Evolutionary conservation across 2,113 vertebrate species (phyloP).

Genomic region (Pseudopipra pipra): DNA sequence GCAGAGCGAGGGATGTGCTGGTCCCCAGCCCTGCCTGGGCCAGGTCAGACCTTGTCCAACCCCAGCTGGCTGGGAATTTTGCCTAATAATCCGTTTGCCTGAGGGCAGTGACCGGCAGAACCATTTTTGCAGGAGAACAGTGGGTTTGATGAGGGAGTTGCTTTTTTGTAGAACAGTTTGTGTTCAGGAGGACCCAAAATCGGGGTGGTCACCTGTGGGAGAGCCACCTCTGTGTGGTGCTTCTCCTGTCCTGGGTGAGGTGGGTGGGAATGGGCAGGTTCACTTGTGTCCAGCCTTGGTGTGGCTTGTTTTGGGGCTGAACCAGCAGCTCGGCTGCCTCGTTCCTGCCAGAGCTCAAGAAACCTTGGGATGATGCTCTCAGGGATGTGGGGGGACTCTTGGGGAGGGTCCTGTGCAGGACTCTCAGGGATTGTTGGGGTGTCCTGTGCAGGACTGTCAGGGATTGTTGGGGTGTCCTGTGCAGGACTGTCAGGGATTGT

Average conservation of each 20-base stretch:
- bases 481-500: background rate
- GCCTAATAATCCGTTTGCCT: fast-evolving
- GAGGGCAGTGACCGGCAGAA: background rate
- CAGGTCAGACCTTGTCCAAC: background rate
- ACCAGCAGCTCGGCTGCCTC: background rate
- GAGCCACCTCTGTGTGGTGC: background rate
- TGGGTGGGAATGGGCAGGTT: fast-evolving
- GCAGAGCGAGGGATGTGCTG: background rate
- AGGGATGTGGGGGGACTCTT: background rate
- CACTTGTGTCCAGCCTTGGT: fast-evolving
- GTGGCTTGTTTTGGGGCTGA: background rate
- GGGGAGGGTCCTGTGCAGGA: background rate
- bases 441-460: background rate
- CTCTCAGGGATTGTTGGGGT: background rate
- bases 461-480: background rate
- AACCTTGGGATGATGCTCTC: background rate
- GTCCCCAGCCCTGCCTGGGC: fast-evolving
- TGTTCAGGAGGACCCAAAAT: fast-evolving
- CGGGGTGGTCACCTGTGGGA: background rate
- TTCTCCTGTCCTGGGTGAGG: fast-evolving
- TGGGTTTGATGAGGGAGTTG: background rate
- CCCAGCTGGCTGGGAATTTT: background rate
- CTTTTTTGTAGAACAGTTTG: background rate
- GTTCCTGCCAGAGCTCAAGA: background rate
- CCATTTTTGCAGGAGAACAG: background rate